These are phyloP conservation scores for Lithophane leautieri DNA, from an alignment of 2,888 invertebrate species.

Conservation along the genomic window DNA sequence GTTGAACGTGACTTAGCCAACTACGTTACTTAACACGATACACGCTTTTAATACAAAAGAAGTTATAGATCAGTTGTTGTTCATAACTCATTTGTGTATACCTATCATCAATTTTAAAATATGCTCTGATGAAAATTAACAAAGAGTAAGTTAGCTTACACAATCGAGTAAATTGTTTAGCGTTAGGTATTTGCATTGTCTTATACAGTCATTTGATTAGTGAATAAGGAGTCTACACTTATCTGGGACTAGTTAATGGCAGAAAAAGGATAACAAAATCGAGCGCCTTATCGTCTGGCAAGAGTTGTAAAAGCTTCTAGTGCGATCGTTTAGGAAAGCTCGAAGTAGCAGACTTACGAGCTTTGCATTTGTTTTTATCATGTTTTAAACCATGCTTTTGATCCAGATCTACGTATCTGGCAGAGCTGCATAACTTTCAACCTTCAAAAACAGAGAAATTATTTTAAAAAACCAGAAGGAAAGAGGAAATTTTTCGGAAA, in stretches of 20 bases:
- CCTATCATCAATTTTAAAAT: slow-evolving; percentile 83
- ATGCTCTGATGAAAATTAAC: slow-evolving; percentile 80
- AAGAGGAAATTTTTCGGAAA: slow-evolving; percentile 22
- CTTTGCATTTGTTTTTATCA: not conserved
- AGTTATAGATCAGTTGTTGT: slow-evolving; percentile 75
- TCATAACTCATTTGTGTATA: slow-evolving; percentile 81
- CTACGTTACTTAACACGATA: slow-evolving; percentile 82
- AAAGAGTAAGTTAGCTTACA: slow-evolving; percentile 43
- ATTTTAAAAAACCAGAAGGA: not conserved
- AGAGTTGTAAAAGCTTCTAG: not conserved
- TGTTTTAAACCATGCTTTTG: not conserved
- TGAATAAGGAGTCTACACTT: not conserved
- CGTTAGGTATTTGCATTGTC: not conserved
- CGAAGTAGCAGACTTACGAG: not conserved
- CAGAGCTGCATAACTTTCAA: too few relatives aligned
- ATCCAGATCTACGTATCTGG: not conserved
- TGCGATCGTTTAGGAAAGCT: slow-evolving; percentile 1
- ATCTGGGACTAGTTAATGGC: not conserved
- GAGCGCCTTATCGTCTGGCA: not conserved
- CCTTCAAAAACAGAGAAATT: not conserved
- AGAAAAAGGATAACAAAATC: not conserved
- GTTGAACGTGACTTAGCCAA: slow-evolving; percentile 86
- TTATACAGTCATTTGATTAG: not conserved
- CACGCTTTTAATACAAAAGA: slow-evolving; percentile 81
- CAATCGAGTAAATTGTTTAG: slow-evolving; percentile 35